phyloP scores from a whole-genome alignment of 2,113 vertebrate species.

The Corvus moneduloides region DNA sequence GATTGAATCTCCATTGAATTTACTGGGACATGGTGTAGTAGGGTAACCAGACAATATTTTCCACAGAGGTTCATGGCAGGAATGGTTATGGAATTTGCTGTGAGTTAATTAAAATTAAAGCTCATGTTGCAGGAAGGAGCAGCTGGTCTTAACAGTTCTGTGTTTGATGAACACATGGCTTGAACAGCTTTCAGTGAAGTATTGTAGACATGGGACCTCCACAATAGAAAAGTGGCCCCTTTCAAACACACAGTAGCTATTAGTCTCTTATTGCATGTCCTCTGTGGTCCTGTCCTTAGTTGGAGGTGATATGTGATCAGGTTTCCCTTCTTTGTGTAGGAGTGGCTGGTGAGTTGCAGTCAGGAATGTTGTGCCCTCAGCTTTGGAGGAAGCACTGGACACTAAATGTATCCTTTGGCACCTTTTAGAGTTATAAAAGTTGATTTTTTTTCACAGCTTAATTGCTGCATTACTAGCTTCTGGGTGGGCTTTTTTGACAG shows the following conservation, averaged over 20 bases:
- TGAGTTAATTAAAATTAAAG: background rate
- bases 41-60: background rate
- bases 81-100: background rate
- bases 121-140: background rate
- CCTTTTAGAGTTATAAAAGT: background rate
- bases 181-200: background rate
- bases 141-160: background rate
- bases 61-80: background rate
- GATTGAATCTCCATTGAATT: background rate
- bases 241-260: background rate
- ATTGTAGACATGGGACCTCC: background rate
- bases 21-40: background rate
- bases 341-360: background rate
- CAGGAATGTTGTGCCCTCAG: background rate
- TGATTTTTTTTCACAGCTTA: background rate
- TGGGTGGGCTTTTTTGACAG: background rate
- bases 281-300: background rate
- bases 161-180: background rate
- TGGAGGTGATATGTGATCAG: background rate
- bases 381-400: background rate
- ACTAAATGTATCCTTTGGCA: background rate
- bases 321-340: background rate
- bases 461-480: background rate
- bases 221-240: background rate
- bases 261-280: background rate